Evolutionary conservation across 2,888 invertebrate genomes (phyloP).

Genomic region (Malacosoma neustria): DNA sequence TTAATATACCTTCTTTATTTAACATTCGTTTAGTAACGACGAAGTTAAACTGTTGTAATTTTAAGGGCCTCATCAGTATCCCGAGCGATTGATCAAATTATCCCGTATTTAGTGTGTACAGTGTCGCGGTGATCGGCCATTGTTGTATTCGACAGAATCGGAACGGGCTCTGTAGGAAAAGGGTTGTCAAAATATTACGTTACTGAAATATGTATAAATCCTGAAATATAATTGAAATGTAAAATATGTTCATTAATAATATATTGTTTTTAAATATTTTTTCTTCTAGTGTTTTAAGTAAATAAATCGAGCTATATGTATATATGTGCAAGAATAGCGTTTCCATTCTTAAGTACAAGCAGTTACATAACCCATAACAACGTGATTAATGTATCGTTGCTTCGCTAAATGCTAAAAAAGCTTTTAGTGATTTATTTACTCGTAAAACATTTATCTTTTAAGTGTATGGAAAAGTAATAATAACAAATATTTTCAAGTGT

Average conservation of each 20-base stretch:
- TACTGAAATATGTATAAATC: constrained; percentile 15
- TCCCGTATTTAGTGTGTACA: constrained; percentile 4
- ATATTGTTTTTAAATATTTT: neutral
- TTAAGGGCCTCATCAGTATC: constrained; percentile 5
- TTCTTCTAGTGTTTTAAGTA: too few species aligned
- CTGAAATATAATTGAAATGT: constrained; percentile 37
- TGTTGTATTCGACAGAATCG: constrained; percentile 22
- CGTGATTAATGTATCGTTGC: too few species aligned
- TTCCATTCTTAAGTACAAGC: too few species aligned
- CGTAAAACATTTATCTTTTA: too few species aligned
- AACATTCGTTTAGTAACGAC: constrained; percentile 5
- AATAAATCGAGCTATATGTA: too few species aligned
- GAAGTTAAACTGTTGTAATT: constrained; percentile 6
- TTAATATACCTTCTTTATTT: constrained; percentile 8
- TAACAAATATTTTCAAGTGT: too few species aligned
- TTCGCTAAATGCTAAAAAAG: too few species aligned
- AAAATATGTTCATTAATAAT: constrained; percentile 15
- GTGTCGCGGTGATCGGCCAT: constrained; percentile 15
- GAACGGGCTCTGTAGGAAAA: constrained; percentile 47
- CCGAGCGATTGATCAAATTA: constrained; percentile 4
- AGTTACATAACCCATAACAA: too few species aligned
- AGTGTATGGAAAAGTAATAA: too few species aligned
- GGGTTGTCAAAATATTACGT: constrained; percentile 31
- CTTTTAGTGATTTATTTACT: neutral
- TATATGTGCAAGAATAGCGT: neutral